phyloP scores from a whole-genome alignment of 2,797 vertebrate genomes.

The Emys orbicularis region DNA sequence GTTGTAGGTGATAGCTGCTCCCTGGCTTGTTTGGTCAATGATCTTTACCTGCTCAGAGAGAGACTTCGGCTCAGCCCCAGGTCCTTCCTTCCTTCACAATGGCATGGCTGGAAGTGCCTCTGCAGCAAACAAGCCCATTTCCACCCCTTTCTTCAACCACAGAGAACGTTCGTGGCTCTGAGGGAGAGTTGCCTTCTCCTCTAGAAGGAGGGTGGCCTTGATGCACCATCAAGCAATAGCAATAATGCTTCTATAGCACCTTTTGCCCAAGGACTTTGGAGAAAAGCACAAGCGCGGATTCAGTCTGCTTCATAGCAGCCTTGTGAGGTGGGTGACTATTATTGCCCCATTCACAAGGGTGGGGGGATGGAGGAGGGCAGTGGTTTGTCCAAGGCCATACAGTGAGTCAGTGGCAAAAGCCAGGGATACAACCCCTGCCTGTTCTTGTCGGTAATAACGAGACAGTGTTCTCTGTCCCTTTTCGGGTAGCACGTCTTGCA shows the following conservation, averaged over 20 bases:
- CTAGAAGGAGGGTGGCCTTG: not conserved
- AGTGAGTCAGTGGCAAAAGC: not conserved
- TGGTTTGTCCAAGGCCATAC: not conserved
- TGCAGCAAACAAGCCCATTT: not conserved
- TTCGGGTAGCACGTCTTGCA: not conserved
- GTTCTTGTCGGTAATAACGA: not conserved
- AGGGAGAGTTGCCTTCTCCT: not conserved
- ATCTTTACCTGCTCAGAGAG: not conserved
- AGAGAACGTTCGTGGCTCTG: rapidly evolving
- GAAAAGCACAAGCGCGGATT: not conserved
- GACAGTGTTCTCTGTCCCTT: not conserved
- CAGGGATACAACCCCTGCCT: not conserved
- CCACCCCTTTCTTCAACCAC: not conserved
- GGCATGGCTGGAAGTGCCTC: rapidly evolving
- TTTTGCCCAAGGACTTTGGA: not conserved
- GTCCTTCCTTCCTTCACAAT: rapidly evolving
- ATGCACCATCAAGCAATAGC: not conserved
- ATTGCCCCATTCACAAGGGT: not conserved
- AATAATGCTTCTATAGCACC: not conserved
- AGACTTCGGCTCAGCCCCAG: not conserved
- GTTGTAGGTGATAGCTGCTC: not conserved
- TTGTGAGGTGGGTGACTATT: not conserved
- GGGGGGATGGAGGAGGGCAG: not conserved
- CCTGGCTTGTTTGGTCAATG: not conserved
- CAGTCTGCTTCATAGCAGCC: not conserved